Evolutionary conservation across 2,888 invertebrate species (phyloP), one percentile per base, ranked within the genome.

Genomic region (Acrobasis consociella): DNA sequence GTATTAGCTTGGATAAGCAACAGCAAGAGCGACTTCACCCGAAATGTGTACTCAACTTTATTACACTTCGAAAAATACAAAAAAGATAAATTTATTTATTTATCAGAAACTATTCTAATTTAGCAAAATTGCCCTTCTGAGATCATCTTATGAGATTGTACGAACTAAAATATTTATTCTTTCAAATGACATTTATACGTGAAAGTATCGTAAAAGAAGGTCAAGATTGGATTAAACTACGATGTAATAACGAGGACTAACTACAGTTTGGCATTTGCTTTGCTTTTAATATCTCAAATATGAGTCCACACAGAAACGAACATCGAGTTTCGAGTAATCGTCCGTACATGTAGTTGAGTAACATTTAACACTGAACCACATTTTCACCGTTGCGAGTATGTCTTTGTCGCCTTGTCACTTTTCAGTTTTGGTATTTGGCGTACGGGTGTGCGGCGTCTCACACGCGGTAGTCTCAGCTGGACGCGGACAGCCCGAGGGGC

Each of bases 391-490:
- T 8, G 31, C 31, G 46, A 13, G 42, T 42, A 42, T 3, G 1
- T 42, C 5, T n/a, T 46, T n/a, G 46, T 13, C n/a, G n/a, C 46
- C 46, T 11, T 11, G 11, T 69, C 66, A 60, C 62, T 62, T 58
- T 70, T 86, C 74, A 89, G 79, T 87, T 81, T 77, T 88, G 87
- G 79, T 90, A 91, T 83, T 90, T 90, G 73, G 86, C 83, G 82
- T 91, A 91, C 66, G 90, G 89, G 73, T 89, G 91, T 72, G 85
- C 83, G 78, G 83, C 76, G 77, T 91, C 92, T 91, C 93, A 87
- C 71, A 81, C 82, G 74, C 90, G 89, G 51, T 87, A 91, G 76
- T 94, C 94, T 94, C 94, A 94, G 94, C 94, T 94, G 80, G 94
- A 92, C 80, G 94, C 94, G 0, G 94, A 94, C 52, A 94, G 88